Conservation (phyloP, 2,888 invertebrate species). For the Andrena haemorrhoa region DNA sequence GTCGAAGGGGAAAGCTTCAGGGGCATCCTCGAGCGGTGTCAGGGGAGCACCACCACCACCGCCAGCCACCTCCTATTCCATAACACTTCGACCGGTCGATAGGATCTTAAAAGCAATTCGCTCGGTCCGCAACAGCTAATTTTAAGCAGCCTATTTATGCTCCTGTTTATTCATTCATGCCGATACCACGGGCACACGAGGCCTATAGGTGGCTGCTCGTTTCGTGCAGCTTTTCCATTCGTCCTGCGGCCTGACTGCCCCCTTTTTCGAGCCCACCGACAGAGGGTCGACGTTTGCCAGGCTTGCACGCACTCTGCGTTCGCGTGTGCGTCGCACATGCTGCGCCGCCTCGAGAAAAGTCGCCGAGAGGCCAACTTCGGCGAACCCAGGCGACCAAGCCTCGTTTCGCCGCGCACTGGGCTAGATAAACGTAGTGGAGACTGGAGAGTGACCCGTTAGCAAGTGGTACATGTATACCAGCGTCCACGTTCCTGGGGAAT, state of each 20-base stretch:
- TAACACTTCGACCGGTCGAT: conserved; percentile 68
- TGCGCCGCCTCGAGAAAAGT: conserved; percentile 42
- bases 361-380: not conserved
- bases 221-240: conserved; percentile 74
- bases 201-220: conserved; percentile 63
- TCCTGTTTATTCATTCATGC: conserved; percentile 79
- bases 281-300: conserved; percentile 50
- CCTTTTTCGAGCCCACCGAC: conserved; percentile 65
- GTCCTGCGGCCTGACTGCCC: conserved; percentile 58
- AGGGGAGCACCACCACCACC: conserved; percentile 25
- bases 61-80: conserved; percentile 50
- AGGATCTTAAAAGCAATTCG: conserved; percentile 77
- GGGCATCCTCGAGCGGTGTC: conserved; percentile 38
- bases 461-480: conserved; percentile 10
- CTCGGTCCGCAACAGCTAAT: conserved; percentile 77
- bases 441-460: conserved; percentile 6
- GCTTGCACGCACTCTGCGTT: conserved; percentile 37
- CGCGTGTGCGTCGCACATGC: conserved; percentile 33
- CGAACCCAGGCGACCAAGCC: conserved; percentile 17
- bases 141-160: conserved; percentile 77
- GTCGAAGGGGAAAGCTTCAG: conserved; percentile 41
- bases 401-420: conserved; percentile 21
- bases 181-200: conserved; percentile 68
- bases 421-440: no score
- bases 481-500: not conserved